Conservation (phyloP, 2,888 invertebrate species). For the Morpho helenor region DNA sequence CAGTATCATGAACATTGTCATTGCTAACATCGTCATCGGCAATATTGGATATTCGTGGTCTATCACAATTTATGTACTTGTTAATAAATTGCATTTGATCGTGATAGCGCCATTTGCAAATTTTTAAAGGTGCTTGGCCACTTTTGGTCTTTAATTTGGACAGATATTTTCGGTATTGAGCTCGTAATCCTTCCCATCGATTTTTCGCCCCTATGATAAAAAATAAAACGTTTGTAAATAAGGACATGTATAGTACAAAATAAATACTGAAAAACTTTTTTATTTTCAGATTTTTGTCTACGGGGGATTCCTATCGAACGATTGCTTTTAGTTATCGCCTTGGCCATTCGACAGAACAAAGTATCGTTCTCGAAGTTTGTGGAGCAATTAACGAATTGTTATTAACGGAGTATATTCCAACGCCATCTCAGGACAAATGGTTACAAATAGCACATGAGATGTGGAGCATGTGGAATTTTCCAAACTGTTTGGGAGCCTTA, state of each 20-base stretch:
- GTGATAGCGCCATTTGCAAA: conserved; percentile 2
- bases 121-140: neutral
- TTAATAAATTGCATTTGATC: conserved; percentile 5
- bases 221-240: neutral
- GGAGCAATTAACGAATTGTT: conserved; percentile 9
- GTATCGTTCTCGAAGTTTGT: conserved; percentile 1
- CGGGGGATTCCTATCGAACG: conserved; percentile 28
- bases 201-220: neutral
- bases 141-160: neutral
- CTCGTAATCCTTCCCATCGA: conserved; percentile 1
- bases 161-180: conserved; percentile 3
- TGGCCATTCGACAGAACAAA: neutral
- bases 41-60: neutral
- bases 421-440: conserved; percentile 18
- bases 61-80: neutral
- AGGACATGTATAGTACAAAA: neutral
- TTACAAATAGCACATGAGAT: conserved; percentile 27
- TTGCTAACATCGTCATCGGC: neutral
- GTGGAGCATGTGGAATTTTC: conserved; percentile 32
- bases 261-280: neutral
- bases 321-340: conserved; percentile 18
- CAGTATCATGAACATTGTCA: neutral
- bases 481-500: conserved; percentile 13
- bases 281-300: neutral
- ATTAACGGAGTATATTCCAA: conserved; percentile 3